phyloP scores from a whole-genome alignment of 2,113 vertebrate genomes.

The Formicarius rufipectus region DNA sequence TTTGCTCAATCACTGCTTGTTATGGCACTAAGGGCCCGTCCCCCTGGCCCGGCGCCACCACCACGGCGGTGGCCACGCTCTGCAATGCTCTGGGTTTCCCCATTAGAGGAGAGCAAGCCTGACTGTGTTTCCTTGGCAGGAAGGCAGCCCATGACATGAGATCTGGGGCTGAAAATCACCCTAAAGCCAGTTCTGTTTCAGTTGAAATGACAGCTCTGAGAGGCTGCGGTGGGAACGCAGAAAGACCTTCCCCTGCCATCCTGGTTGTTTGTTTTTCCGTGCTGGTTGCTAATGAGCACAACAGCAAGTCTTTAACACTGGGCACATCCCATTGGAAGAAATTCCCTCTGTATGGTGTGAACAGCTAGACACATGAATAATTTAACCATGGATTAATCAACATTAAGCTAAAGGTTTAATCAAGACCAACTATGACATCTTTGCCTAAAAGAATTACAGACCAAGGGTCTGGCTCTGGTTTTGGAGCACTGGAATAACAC shows the following conservation, averaged over 20 bases:
- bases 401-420: not conserved
- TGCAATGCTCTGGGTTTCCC: not conserved
- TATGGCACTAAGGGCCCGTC: not conserved
- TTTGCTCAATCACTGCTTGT: not conserved
- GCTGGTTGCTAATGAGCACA: not conserved
- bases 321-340: not conserved
- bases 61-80: not conserved
- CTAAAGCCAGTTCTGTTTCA: not conserved
- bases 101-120: not conserved
- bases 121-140: not conserved
- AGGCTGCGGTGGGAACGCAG: not conserved
- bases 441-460: not conserved
- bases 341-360: not conserved
- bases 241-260: not conserved
- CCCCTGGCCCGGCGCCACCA: not conserved
- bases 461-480: not conserved
- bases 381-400: conserved; percentile 7
- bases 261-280: not conserved
- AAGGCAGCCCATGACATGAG: not conserved
- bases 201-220: not conserved
- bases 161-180: not conserved
- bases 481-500: not conserved
- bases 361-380: not conserved
- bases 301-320: not conserved
- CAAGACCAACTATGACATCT: not conserved